Evolutionary conservation across 1,140 invertebrate genomes (phyloP).

Genomic region (Drosophila pseudoananassae): DNA sequence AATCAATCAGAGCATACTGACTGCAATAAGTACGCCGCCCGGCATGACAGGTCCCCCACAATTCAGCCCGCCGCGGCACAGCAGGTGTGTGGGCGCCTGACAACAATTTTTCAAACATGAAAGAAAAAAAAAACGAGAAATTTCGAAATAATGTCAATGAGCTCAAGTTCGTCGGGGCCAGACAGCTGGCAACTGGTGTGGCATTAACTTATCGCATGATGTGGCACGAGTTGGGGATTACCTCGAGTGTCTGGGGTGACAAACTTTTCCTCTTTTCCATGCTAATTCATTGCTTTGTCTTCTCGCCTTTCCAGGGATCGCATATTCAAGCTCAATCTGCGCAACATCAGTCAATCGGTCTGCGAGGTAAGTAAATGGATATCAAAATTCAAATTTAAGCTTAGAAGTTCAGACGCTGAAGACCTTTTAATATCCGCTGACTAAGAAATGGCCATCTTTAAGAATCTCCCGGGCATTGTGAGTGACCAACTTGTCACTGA

Average conservation of each 20-base stretch:
- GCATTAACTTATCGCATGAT: conserved; percentile 74
- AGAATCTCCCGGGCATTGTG: conserved; percentile 19
- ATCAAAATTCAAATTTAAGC: conserved; percentile 1
- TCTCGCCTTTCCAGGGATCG: conserved; percentile 86
- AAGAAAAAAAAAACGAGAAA: conserved; percentile 13
- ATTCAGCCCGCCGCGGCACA: background rate
- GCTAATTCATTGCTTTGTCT: conserved; percentile 46
- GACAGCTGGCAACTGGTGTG: conserved; percentile 47
- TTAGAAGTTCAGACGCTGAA: background rate
- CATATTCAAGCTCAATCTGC: conserved; percentile 88
- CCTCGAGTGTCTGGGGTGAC: conserved; percentile 56
- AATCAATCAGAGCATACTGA: conserved; percentile 60
- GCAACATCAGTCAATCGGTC: conserved; percentile 89
- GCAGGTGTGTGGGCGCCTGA: conserved; percentile 32
- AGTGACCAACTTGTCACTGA: conserved; percentile 47
- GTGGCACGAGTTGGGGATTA: conserved; percentile 67
- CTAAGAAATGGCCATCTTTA: background rate
- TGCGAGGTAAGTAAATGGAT: conserved; percentile 87
- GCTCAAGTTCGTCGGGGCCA: conserved; percentile 44
- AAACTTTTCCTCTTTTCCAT: conserved; percentile 43
- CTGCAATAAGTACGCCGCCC: conserved; percentile 61
- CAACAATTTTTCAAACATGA: conserved; percentile 65
- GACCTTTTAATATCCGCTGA: background rate
- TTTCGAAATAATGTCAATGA: conserved; percentile 59
- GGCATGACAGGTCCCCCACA: conserved; percentile 11